A percentile compares a stretch with the other conserved stretches of the same genome.
Conservation (phyloP, 2,797 vertebrate species). For the Gymnoscopelus braueri region DNA sequence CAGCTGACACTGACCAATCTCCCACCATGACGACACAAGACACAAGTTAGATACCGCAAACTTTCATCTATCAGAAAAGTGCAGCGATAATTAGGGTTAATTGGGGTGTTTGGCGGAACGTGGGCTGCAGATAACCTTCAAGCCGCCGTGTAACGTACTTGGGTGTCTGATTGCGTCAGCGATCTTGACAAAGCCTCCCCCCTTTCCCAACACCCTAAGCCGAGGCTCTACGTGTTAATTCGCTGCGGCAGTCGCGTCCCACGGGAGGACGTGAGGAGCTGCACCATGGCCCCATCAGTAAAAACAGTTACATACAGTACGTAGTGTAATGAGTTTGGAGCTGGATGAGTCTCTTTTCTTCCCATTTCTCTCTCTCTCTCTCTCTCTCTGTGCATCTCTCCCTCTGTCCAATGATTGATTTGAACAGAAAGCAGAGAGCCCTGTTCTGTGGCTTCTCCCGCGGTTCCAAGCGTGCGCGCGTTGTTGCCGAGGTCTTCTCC, state of each 20-base stretch:
- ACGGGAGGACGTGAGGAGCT: constrained; percentile 34
- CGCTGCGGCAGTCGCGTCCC: constrained; percentile 51
- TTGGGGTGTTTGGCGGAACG: constrained; percentile 69
- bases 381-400: constrained; percentile 14
- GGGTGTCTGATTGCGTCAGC: constrained; percentile 68
- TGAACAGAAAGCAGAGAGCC: constrained; percentile 60
- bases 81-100: constrained; percentile 77
- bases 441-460: constrained; percentile 60
- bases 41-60: constrained; percentile 74
- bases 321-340: constrained; percentile 38
- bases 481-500: constrained; percentile 73
- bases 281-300: constrained; percentile 11
- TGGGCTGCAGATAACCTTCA: constrained; percentile 71
- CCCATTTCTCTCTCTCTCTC: too few species aligned
- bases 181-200: constrained; percentile 31
- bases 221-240: constrained; percentile 51
- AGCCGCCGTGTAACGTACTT: constrained; percentile 55
- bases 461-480: constrained; percentile 67
- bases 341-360: constrained; percentile 32
- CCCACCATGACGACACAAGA: constrained; percentile 69
- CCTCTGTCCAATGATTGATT: constrained; percentile 65
- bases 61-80: constrained; percentile 66
- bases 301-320: constrained; percentile 21
- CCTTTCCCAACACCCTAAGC: constrained; percentile 38
- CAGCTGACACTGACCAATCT: constrained; percentile 67